Base-by-base conservation (phyloP, 2,888 invertebrate species). In the Sphaerophoria taeniata region DNA sequence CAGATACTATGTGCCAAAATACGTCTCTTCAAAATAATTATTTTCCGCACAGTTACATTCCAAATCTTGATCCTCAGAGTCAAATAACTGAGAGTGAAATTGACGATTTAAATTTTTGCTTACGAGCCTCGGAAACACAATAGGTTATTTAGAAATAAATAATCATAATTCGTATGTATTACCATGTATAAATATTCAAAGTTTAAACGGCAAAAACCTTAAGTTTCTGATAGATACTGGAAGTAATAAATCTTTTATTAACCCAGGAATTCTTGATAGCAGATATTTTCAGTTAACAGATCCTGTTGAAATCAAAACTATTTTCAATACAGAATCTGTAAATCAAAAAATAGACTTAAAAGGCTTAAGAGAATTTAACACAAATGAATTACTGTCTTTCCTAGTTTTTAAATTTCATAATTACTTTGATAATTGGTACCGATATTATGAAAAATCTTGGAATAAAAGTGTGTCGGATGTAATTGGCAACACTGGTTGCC, bases 341-440 rank as follows among this genome's bases (percentile, higher is more conserved):
- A 16, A 74, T 55, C 69, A 87, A 55, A 63, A 82, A 47, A 49
- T 87, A 47, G 34, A 60, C 3, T 31, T 87, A 31, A 53, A 74
- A 6, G 61, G 56, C n/a, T 55, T 87, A 16, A n/a, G 39, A 49
- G 82, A 85, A 69, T 77, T 86, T 9, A 78, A 82, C 39, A 74
- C 63, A 67, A 70, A 74, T 16, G 53, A 65, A 65, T 14, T 16
- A 11, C 7, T 74, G 16, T 51, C 43, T 51, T 83, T 83, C 31
- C 16, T 79, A 61, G 6, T 82, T 12, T 86, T 86, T 11, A 78
- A 75, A 39, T 88, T 87, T 31, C 86, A 88, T 36, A 74, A 76
- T 24, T 87, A 84, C 43, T 87, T 87, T 49, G 87, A 88, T 70
- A 51, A 56, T 88, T 24, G 87, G 87, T 24, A 47, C 87, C 11